Evolutionary conservation across 2,797 vertebrate species (phyloP), one percentile per base, ranked within the genome.

Genomic region (Chaunax sp.): DNA sequence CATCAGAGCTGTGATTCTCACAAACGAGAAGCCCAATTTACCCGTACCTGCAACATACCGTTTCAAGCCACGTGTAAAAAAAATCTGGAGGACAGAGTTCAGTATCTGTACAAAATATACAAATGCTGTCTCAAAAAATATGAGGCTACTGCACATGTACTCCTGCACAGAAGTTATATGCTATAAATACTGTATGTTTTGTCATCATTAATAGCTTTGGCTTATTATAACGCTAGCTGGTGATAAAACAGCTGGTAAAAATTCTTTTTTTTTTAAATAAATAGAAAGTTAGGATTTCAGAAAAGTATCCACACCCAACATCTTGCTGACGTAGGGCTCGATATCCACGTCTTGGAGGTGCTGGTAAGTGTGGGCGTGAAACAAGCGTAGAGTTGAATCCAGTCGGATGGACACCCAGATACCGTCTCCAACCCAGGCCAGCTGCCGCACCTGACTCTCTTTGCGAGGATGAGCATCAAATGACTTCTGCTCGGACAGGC

Each of bases 281-380:
- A 35, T 5, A 45, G n/a, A 20, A 45, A 45, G n/a, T n/a, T 11
- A 12, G n/a, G 33, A 14, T 47, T 41, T 35, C 13, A n/a, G 14
- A 23, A 12, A 41, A 14, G 28, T 0, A 18, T 22, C 20, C 86
- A 83, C 88, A 99, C 98, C 98, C 43, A 99, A 89, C 98, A 99
- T 99, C 90, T 99, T 99, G 95, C 97, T 99, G 95, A 99, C 98
- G 0, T 99, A 99, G 50, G 98, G 98, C 80, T 99, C 98, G 0
- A 99, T 99, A 92, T 99, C 98, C 20, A 99, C 97, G 0, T 99
- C 98, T 81, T 99, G 98, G 53, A 99, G 95, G 78, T 99, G 98
- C 79, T 99, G 98, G 74, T 96, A 96, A 70, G 96, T 98, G 92
- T 97, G 97, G 3, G 98, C 97, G 0, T 99, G 98, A 81, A 98